Evolutionary conservation across 1,140 invertebrate genomes (phyloP), one percentile per base, ranked within the genome.

Genomic region (Drosophila ficusphila): DNA sequence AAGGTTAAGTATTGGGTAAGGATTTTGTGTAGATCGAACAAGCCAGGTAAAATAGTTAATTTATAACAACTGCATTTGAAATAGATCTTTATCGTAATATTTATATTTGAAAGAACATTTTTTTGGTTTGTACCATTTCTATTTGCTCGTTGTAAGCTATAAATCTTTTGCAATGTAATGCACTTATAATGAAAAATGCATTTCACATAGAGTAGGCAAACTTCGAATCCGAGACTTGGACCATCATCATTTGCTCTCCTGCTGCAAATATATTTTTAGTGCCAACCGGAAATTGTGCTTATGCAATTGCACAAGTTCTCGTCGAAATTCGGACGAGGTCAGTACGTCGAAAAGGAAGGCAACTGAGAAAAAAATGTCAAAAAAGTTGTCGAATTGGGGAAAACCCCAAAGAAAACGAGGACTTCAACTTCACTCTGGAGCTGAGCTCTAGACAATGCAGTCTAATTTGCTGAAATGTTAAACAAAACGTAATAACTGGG

Each of bases 401-500:
- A 39, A 38, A 31, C 27, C 12, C 19, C n/a, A 57, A 39, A 23
- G 33, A 44, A 39, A 53, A 52, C 39, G 51, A 52, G 34, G 65
- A 60, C 54, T 47, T 51, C 14, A 68, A 34, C 44, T 78, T 39
- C 25, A 41, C 42, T 54, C 53, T 52, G 39, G 23, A 52, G 31
- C 52, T 54, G 41, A 67, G 46, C 62, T 73, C 33, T 65, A 78
- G 81, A 81, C 76, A 85, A 86, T 79, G 62, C 67, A 76, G 60
- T 52, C 77, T 82, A 82, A 78, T 88, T 85, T 85, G 79, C 79
- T 60, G 73, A 88, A 65, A 88, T 77, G 68, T 64, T 74, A 75
- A 88, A 74, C 71, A 88, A 86, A 85, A 79, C 71, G 75, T 85
- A 78, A 85, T 85, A 67, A 77, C 79, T 65, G 78, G 74, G 47